Conservation (phyloP, 2,797 vertebrate genomes). For the Trachops cirrhosus region DNA sequence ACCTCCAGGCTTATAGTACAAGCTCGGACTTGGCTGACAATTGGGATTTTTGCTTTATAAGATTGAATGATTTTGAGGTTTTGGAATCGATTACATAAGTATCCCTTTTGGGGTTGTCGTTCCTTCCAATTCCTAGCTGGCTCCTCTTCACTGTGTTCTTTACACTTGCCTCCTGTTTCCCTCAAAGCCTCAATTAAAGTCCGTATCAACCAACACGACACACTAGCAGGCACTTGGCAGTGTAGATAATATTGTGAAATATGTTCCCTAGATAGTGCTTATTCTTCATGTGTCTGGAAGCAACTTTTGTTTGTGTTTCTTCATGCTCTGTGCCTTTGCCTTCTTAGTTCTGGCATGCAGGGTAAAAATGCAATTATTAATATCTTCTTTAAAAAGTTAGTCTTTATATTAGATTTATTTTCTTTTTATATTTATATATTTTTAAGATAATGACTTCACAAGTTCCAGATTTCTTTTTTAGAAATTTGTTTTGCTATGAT, state of each 20-base stretch:
- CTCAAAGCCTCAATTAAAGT: neutral
- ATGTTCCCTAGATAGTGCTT: neutral
- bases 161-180: neutral
- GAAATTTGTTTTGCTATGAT: neutral
- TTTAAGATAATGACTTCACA: neutral
- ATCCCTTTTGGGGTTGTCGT: neutral
- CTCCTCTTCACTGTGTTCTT: neutral
- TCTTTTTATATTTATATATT: neutral
- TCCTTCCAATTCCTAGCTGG: neutral
- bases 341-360: neutral
- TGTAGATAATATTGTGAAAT: neutral
- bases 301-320: neutral
- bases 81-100: neutral
- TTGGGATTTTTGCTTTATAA: conserved; percentile 18
- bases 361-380: neutral
- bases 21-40: neutral
- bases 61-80: neutral
- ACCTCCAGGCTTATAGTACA: neutral
- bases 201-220: neutral
- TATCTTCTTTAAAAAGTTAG: neutral
- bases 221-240: neutral
- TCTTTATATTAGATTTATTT: neutral
- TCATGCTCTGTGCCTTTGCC: neutral
- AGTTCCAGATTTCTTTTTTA: neutral
- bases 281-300: neutral